Evolutionary conservation across 2,797 vertebrate genomes (phyloP), one percentile per base, ranked within the genome.

Genomic region (Miichthys miiuy): DNA sequence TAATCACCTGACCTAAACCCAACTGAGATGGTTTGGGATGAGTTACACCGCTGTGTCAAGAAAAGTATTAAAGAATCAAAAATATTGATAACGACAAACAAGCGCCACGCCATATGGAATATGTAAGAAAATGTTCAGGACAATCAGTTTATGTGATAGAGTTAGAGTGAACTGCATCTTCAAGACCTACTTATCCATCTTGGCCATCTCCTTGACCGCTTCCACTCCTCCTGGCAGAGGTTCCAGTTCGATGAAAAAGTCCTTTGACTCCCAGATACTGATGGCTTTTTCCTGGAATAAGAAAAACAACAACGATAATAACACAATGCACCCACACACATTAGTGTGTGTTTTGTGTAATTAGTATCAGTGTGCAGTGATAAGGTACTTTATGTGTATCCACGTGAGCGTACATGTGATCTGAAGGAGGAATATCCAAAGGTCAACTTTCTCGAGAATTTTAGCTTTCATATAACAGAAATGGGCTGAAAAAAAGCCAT

Each of bases 201-300:
- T 91, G 75, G 96, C 95, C 97, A 99, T 99, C 91, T 98, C 93
- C 84, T 97, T 97, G 86, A 99, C 93, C 0, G 97, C 97, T 88
- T 97, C 96, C 88, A 99, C 93, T 0, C 96, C 97, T 17, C 98
- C 98, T 0, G 97, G 97, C 30, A 99, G 92, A 0, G 98, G 98
- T 5, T 99, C 96, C 54, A 99, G 94, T 30, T 99, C 97, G 0
- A 95, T 89, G 91, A 99, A 99, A 92, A 99, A 99, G 85, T 96
- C 94, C 92, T 97, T 96, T 2, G 97, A 97, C 87, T 99, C 96
- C 98, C 98, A 99, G 88, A 99, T 98, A 91, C 97, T 97, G 70
- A 96, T 96, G 68, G 98, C 97, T 92, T 98, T 99, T 57, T 96
- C 96, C 98, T 99, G 81, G 3, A 88, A 64, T 66, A 54, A 55